These are phyloP conservation scores for Protodeltote pygarga DNA, from an alignment of 2,888 invertebrate genomes.

Conservation along the genomic window DNA sequence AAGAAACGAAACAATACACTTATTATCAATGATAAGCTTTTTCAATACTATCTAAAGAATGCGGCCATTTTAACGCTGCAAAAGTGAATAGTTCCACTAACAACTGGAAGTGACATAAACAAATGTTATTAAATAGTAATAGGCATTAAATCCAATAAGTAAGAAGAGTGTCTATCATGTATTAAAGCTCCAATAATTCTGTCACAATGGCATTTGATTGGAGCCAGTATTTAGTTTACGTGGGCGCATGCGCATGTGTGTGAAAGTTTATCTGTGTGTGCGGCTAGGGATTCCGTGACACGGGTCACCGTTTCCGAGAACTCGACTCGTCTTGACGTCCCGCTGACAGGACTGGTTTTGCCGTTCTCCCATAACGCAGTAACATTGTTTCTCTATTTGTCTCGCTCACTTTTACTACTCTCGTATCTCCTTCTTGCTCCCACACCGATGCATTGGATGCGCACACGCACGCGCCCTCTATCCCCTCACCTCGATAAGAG, in stretches of 20 bases:
- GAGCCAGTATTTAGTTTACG: conserved; percentile 53
- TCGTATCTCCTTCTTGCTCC: conserved; percentile 57
- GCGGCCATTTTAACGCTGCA: conserved; percentile 56
- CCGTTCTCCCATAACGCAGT: conserved; percentile 74
- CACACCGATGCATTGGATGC: conserved; percentile 75
- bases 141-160: neutral
- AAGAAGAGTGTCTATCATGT: conserved; percentile 26
- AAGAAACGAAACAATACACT: conserved; percentile 25
- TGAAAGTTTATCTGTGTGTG: conserved; percentile 63
- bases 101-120: neutral
- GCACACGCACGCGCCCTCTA: conserved; percentile 82
- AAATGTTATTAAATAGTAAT: conserved; percentile 2
- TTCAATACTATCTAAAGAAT: conserved; percentile 55
- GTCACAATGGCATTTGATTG: conserved; percentile 62
- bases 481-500: conserved; percentile 78
- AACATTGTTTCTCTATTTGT: conserved; percentile 74
- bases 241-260: conserved; percentile 51
- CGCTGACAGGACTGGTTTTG: conserved; percentile 87
- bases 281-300: conserved; percentile 85
- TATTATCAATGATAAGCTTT: conserved; percentile 28
- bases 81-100: conserved; percentile 19
- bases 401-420: conserved; percentile 60
- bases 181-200: conserved; percentile 61
- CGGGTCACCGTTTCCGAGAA: conserved; percentile 86
- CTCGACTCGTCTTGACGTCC: conserved; percentile 84